phyloP scores from a whole-genome alignment of 2,888 invertebrate species.

The Lochmaea capreae region DNA sequence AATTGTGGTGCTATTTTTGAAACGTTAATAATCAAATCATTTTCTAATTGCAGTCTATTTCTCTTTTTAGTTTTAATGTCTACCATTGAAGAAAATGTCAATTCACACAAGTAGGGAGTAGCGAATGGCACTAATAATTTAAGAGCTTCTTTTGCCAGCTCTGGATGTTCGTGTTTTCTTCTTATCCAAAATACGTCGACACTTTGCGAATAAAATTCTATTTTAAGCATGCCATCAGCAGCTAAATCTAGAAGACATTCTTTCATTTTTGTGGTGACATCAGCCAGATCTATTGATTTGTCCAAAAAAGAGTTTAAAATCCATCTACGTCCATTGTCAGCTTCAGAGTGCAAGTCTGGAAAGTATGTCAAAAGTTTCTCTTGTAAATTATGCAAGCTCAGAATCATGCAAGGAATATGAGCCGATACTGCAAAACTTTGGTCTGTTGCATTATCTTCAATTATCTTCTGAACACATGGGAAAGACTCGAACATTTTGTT shows the following conservation, averaged over 20 bases:
- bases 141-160: constrained; percentile 42
- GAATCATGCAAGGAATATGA: constrained; percentile 53
- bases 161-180: constrained; percentile 44
- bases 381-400: constrained; percentile 53
- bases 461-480: constrained; percentile 51
- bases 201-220: too few relatives aligned
- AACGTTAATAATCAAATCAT: constrained; percentile 50
- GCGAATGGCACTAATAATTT: constrained; percentile 38
- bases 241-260: constrained; percentile 50
- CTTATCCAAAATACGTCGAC: constrained; percentile 34
- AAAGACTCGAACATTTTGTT: constrained; percentile 39
- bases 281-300: constrained; percentile 50
- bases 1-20: constrained; percentile 43
- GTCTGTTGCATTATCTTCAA: constrained; percentile 51
- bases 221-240: constrained; percentile 32
- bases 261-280: constrained; percentile 49
- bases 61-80: constrained; percentile 53
- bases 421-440: constrained; percentile 46
- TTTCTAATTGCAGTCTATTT: constrained; percentile 53
- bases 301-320: constrained; percentile 51
- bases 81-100: constrained; percentile 51
- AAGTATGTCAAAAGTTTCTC: constrained; percentile 51
- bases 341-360: constrained; percentile 45
- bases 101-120: constrained; percentile 22
- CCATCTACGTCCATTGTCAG: constrained; percentile 50